A percentile compares a stretch with the other conserved stretches of the same genome.
These are phyloP conservation scores for Ernsta delagoae DNA, from an alignment of 2,888 invertebrate species.

Conservation along the genomic window DNA sequence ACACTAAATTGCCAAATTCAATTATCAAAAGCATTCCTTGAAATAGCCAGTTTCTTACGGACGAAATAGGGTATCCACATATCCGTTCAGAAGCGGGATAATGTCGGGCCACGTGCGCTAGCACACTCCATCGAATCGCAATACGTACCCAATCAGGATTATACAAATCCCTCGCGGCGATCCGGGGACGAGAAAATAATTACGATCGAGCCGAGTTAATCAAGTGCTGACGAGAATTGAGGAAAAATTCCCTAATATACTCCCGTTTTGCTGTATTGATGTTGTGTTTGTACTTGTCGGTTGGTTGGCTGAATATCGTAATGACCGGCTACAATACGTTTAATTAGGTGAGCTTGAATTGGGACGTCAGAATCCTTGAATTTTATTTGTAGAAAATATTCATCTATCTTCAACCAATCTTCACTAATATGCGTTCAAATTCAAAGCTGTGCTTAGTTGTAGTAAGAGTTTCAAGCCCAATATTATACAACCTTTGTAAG, in stretches of 20 bases:
- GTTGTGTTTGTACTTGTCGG: conserved; percentile 10
- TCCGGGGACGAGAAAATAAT: conserved; percentile 71
- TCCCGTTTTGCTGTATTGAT: conserved; percentile 24
- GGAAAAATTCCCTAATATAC: conserved; percentile 64
- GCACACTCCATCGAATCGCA: conserved; percentile 80
- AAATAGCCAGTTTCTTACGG: too few relatives aligned
- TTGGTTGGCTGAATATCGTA: neutral
- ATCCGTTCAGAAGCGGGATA: conserved; percentile 56
- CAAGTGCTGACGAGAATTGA: conserved; percentile 69
- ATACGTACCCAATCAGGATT: conserved; percentile 84
- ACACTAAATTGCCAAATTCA: too few relatives aligned
- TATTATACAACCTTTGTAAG: too few relatives aligned
- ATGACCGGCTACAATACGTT: neutral
- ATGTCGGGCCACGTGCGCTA: conserved; percentile 69
- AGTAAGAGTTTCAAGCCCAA: too few relatives aligned
- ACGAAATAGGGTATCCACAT: neutral
- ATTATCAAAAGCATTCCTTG: too few relatives aligned
- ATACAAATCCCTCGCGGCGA: conserved; percentile 77
- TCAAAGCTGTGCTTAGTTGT: too few relatives aligned
- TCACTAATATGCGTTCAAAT: too few relatives aligned
- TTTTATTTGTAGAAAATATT: neutral
- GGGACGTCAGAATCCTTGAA: neutral
- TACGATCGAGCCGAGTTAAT: conserved; percentile 74
- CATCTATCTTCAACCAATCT: too few relatives aligned
- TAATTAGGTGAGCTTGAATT: neutral